Evolutionary conservation across 2,797 vertebrate genomes (phyloP).

Genomic region (Lateolabrax maculatus): DNA sequence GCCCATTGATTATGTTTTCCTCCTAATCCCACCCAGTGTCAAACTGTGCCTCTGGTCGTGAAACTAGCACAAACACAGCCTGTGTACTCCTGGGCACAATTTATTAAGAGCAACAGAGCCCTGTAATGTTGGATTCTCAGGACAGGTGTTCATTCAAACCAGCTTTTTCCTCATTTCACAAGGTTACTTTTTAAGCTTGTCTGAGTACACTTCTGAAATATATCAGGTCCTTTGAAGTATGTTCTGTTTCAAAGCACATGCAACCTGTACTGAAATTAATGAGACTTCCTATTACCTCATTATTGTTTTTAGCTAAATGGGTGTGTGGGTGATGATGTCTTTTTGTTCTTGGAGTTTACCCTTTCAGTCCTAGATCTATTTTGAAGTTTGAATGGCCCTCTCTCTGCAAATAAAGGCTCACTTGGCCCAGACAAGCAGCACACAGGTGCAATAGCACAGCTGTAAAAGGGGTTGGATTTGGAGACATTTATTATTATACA

Average conservation of each 20-base stretch:
- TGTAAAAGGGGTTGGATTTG: slow-evolving; percentile 28
- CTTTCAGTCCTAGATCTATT: slow-evolving; percentile 28
- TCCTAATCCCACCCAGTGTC: slow-evolving; percentile 30
- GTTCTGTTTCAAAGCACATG: slow-evolving; percentile 30
- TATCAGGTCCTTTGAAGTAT: slow-evolving; percentile 48
- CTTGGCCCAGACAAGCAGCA: not conserved
- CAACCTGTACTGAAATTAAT: slow-evolving; percentile 56
- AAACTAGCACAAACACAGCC: slow-evolving; percentile 14
- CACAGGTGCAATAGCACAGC: not conserved
- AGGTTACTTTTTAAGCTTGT: slow-evolving; percentile 44
- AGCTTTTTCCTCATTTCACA: slow-evolving; percentile 37
- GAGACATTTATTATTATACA: no score
- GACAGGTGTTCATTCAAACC: slow-evolving; percentile 38
- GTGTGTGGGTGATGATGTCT: slow-evolving; percentile 20
- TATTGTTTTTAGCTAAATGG: slow-evolving; percentile 33
- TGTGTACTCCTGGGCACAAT: slow-evolving; percentile 2
- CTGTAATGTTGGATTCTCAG: slow-evolving; percentile 32
- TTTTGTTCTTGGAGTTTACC: slow-evolving; percentile 21
- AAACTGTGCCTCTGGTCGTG: slow-evolving; percentile 25
- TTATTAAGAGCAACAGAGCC: slow-evolving; percentile 35
- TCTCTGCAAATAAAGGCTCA: slow-evolving; percentile 21
- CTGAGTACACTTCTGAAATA: slow-evolving; percentile 41
- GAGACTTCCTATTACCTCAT: slow-evolving; percentile 44
- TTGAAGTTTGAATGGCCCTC: slow-evolving; percentile 22
- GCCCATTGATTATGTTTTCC: slow-evolving; percentile 40